phyloP scores from a whole-genome alignment of 2,797 vertebrate genomes.

The Malacoctenus gilli region DNA sequence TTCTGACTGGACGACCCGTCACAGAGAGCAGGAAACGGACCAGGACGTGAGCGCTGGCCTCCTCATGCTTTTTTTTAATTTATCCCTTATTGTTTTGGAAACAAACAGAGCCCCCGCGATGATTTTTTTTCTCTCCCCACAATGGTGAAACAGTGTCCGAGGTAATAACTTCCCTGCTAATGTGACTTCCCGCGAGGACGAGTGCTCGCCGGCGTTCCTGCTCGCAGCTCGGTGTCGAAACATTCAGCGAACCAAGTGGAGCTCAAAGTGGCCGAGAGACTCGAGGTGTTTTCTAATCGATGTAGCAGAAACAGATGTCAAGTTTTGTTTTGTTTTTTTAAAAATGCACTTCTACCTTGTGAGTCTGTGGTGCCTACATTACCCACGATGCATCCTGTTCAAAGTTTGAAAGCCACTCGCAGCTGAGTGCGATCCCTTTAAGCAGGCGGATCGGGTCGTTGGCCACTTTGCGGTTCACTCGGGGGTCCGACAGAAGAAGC shows the following conservation, averaged over 20 bases:
- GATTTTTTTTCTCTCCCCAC: constrained; percentile 8
- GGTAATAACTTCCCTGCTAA: constrained; percentile 3
- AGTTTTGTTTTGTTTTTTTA: no score
- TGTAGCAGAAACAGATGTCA: no score
- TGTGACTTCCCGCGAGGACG: constrained; percentile 7
- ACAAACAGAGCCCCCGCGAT: constrained; percentile 6
- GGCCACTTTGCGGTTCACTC: constrained; percentile 16
- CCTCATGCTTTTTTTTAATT: constrained; percentile 29
- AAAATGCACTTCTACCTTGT: no score
- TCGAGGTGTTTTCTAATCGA: no score
- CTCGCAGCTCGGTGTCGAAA: background rate
- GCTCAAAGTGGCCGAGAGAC: background rate
- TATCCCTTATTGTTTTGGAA: background rate
- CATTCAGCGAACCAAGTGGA: background rate
- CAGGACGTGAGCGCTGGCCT: background rate
- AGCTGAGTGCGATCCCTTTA: no score
- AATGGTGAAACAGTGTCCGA: constrained; percentile 21
- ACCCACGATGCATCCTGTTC: no score
- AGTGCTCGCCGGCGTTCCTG: background rate
- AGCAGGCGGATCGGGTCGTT: no score
- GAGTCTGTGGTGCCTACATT: no score
- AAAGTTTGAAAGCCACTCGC: no score
- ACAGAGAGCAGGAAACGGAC: constrained; percentile 13
- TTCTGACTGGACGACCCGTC: constrained; percentile 54
- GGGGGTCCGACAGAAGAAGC: constrained; percentile 5